Evolutionary conservation across 2,797 vertebrate species (phyloP), one percentile per base, ranked within the genome.

Genomic region (Loris lydekkerianus): DNA sequence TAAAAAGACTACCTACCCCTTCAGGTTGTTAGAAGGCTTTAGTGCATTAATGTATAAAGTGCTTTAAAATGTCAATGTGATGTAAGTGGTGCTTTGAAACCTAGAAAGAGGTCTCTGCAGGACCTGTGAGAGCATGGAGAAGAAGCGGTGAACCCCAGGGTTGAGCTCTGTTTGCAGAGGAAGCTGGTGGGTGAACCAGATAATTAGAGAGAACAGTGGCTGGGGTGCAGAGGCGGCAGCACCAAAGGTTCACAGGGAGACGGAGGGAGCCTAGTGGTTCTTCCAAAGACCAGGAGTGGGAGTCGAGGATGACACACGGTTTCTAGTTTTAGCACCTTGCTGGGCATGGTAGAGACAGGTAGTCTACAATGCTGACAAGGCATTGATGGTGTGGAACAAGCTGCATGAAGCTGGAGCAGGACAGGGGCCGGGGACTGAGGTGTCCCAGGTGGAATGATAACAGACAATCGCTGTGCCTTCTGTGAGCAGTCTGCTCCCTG

Each of bases 371-470:
- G 21, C 70, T 8, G 15, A 89, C 58, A 72, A 91, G 29, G n/a
- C 11, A 1, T 1, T 1, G 23, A 20, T 14, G 2, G 1, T 14
- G 3, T 29, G 31, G 40, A 69, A 8, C 5, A 11, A 3, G 29
- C 58, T 61, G 4, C 60, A 0, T 10, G 25, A 40, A 82, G 69
- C 58, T 69, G 0, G 29, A 13, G 37, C 27, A 58, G 9, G 2
- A 3, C 1, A 15, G 20, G 11, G 61, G 1, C n/a, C 13, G 80
- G 37, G 29, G 20, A 49, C 53, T 0, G 9, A 77, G 31, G 10
- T 0, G 0, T 4, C 65, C 1, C 0, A 0, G 1, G 27, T 10
- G 3, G 78, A 31, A 25, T 25, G 31, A 11, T 8, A 23, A 6
- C 29, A 0, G 0, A 7, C 43, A 25, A 43, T 29, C n/a, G 61